Evolutionary conservation across 2,888 invertebrate genomes (phyloP).

Genomic region (Phytoseiulus persimilis): DNA sequence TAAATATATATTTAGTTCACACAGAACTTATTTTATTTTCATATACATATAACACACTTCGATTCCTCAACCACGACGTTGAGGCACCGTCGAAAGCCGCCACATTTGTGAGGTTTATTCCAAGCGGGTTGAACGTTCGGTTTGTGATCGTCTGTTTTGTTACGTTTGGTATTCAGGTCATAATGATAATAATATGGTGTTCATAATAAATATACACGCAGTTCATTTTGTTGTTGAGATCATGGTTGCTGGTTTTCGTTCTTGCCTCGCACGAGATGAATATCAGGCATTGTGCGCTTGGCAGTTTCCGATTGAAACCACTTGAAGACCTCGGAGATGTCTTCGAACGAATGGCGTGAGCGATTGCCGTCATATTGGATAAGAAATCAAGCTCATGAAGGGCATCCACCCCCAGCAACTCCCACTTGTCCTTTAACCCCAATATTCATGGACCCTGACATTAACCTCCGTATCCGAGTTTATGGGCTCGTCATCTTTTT

Average conservation of each 20-base stretch:
- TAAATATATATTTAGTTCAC: background rate
- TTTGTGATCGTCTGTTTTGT: background rate
- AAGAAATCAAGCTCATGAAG: too few relatives aligned
- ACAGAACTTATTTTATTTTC: background rate
- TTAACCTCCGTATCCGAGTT: too few relatives aligned
- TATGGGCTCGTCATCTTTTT: too few relatives aligned
- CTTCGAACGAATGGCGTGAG: too few relatives aligned
- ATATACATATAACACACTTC: background rate
- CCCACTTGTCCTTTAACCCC: too few relatives aligned
- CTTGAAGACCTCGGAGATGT: too few relatives aligned
- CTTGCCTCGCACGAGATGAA: too few relatives aligned
- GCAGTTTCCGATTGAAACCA: too few relatives aligned
- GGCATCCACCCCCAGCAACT: too few relatives aligned
- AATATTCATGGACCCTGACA: too few relatives aligned
- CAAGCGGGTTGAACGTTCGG: background rate
- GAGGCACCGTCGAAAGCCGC: background rate
- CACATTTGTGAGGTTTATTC: background rate
- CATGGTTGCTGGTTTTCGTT: background rate
- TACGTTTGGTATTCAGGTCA: background rate
- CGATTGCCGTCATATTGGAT: too few relatives aligned
- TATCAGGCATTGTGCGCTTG: too few relatives aligned
- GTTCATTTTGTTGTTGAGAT: background rate
- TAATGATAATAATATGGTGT: background rate
- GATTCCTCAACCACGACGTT: background rate
- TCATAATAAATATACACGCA: background rate